Conservation (phyloP, 2,797 vertebrate genomes). For the Alcedo atthis region DNA sequence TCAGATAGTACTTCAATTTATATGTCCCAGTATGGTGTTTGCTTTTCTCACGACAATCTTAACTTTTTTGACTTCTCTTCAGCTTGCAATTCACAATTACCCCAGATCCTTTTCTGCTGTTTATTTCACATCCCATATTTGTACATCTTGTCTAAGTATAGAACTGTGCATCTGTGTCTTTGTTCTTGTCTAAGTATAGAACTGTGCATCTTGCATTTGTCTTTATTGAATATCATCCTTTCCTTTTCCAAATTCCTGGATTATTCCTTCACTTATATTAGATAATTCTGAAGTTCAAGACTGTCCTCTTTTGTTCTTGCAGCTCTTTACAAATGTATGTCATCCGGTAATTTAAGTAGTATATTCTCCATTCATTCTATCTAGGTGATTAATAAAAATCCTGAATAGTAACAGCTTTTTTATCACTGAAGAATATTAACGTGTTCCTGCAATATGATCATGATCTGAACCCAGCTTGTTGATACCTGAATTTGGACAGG, state of each 20-base stretch:
- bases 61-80: slow-evolving; percentile 25
- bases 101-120: background rate
- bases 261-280: background rate
- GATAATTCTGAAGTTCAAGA: background rate
- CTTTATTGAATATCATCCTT: background rate
- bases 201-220: background rate
- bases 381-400: background rate
- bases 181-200: slow-evolving; percentile 2
- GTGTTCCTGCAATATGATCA: background rate
- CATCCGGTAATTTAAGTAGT: background rate
- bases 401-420: background rate
- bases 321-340: background rate
- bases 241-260: background rate
- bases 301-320: background rate
- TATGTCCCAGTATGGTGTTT: background rate
- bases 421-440: background rate
- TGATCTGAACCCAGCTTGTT: background rate
- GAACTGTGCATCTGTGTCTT: background rate
- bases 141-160: background rate
- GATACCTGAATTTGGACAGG: background rate
- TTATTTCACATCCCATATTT: slow-evolving; percentile 6
- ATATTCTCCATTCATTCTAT: background rate
- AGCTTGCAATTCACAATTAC: background rate
- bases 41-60: background rate
- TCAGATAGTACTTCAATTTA: background rate